These are phyloP conservation scores for Drosophila sproati DNA, from an alignment of 1,140 invertebrate species.

Conservation along the genomic window DNA sequence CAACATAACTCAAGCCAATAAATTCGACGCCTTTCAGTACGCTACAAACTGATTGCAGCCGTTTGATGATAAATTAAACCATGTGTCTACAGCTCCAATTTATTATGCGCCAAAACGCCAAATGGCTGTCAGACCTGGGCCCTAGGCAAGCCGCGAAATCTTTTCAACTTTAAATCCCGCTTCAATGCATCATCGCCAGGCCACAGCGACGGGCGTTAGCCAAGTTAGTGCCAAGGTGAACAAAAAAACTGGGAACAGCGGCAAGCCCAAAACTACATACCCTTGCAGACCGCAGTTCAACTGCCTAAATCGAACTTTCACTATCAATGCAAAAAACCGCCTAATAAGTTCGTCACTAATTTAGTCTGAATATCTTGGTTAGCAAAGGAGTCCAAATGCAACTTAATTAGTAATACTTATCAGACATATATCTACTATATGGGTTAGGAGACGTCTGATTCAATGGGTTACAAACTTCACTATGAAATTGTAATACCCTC, in stretches of 20 bases:
- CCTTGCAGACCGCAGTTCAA: too few relatives aligned
- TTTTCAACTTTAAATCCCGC: slow-evolving; percentile 82
- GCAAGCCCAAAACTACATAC: too few relatives aligned
- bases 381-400: too few relatives aligned
- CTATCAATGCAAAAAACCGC: too few relatives aligned
- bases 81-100: slow-evolving; percentile 77
- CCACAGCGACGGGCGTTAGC: slow-evolving; percentile 41
- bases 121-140: slow-evolving; percentile 68
- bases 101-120: slow-evolving; percentile 82
- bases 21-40: slow-evolving; percentile 65
- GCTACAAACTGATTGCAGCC: slow-evolving; percentile 62
- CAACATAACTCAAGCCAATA: slow-evolving; percentile 72
- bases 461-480: too few relatives aligned
- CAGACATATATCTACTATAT: too few relatives aligned
- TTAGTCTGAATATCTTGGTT: too few relatives aligned
- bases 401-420: too few relatives aligned
- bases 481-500: too few relatives aligned
- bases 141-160: slow-evolving; percentile 66
- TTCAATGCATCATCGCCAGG: slow-evolving; percentile 79
- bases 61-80: slow-evolving; percentile 82
- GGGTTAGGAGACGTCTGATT: too few relatives aligned
- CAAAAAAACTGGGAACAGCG: background rate
- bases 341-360: too few relatives aligned
- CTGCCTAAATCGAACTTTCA: too few relatives aligned
- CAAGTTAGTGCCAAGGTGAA: slow-evolving; percentile 62